A percentile compares a stretch with the other conserved stretches of the same genome.
Evolutionary conservation across 2,113 vertebrate genomes (phyloP).

Genomic region (Entomyzon cyanotis): DNA sequence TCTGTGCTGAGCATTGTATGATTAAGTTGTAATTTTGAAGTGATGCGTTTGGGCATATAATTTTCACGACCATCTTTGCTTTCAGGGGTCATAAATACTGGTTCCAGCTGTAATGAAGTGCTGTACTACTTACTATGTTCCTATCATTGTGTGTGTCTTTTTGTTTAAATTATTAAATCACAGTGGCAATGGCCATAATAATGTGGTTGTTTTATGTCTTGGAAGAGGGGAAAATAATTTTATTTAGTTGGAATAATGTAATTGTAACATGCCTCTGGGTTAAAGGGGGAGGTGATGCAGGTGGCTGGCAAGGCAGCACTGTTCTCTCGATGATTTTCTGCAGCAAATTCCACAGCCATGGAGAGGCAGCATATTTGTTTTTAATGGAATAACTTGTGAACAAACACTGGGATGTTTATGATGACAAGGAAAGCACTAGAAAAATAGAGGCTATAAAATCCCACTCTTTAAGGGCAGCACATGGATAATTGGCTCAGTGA

Average conservation of each 20-base stretch:
- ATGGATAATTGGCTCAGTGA: background rate
- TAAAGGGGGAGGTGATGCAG: slow-evolving; percentile 25
- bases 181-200: slow-evolving; percentile 34
- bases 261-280: slow-evolving; percentile 57
- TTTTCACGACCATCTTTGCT: slow-evolving; percentile 27
- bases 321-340: background rate
- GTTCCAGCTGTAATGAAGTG: slow-evolving; percentile 42
- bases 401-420: slow-evolving; percentile 39
- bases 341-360: slow-evolving; percentile 36
- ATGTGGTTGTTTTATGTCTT: slow-evolving; percentile 47
- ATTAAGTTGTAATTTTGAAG: slow-evolving; percentile 32
- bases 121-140: slow-evolving; percentile 23
- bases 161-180: slow-evolving; percentile 64
- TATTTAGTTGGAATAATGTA: slow-evolving; percentile 54
- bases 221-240: slow-evolving; percentile 51
- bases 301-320: slow-evolving; percentile 15
- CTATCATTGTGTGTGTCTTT: slow-evolving; percentile 25
- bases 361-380: slow-evolving; percentile 30
- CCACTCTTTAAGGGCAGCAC: background rate
- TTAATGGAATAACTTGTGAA: slow-evolving; percentile 35
- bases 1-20: background rate
- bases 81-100: slow-evolving; percentile 16
- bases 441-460: slow-evolving; percentile 17
- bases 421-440: background rate
- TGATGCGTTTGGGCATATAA: background rate